Evolutionary conservation across 2,888 invertebrate species (phyloP), one percentile per base, ranked within the genome.

Genomic region (Epsilonema sp.): DNA sequence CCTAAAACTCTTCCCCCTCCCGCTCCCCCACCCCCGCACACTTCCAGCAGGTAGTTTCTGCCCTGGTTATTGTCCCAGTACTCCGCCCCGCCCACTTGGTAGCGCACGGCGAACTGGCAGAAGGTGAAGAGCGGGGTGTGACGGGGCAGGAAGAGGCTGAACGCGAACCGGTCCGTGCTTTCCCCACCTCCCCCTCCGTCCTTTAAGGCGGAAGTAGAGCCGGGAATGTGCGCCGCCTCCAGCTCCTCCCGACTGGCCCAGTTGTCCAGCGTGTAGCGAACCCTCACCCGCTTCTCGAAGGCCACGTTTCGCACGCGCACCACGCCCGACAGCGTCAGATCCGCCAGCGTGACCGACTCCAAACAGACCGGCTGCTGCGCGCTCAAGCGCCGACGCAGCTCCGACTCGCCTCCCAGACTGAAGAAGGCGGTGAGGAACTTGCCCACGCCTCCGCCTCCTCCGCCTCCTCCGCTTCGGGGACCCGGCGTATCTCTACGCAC

Each of bases 11-110:
- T n/a, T n/a, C n/a, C n/a, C n/a, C n/a, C n/a, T n/a, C n/a, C n/a
- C n/a, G n/a, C n/a, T n/a, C n/a, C n/a, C n/a, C n/a, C n/a, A 31
- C 31, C 16, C 16, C 31, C 31, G 31, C 16, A 31, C 11, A 8
- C 8, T 16, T 31, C 16, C 11, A 31, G n/a, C 20, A 19, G 5
- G 23, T 41, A 41, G 41, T 41, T 41, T 8, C 8, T 22, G 24
- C 16, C 41, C 41, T 16, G 21, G 41, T 41, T 41, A 22, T 41
- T 41, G 41, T 41, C 41, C 41, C 41, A 41, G 41, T 21, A 41
- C 41, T 41, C 41, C 20, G 24, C 13, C 24, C 4, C 21, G 11
- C 5, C 20, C 24, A 41, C 41, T n/a, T 16, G 21, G 23, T 41
- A 41, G 24, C 41, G 23, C 11, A 41, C 25, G 16, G 41, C 41